Percentiles rank a stretch among this genome's conserved stretches.
Conservation (phyloP, 2,797 vertebrate species). For the Coranthus polyacanthus region DNA sequence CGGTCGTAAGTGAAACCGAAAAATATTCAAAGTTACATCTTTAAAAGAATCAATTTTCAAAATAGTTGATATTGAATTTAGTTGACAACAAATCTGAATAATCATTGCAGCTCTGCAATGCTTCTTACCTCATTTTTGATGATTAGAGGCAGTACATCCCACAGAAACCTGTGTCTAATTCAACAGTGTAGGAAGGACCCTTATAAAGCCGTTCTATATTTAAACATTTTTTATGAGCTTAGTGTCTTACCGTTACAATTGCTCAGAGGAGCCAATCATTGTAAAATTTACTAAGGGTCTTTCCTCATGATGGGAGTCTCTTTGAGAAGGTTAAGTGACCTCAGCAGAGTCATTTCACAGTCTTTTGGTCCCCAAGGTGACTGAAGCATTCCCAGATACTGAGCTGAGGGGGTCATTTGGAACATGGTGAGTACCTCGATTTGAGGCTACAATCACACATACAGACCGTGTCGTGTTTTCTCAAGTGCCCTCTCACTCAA, state of each 20-base stretch:
- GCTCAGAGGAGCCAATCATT: conserved; percentile 53
- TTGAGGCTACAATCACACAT: conserved; percentile 70
- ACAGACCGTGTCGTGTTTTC: conserved; percentile 60
- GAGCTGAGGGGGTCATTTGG: conserved; percentile 61
- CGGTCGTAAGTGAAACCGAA: no score
- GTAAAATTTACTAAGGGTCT: conserved; percentile 45
- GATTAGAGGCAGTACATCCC: not conserved
- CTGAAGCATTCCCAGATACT: conserved; percentile 49
- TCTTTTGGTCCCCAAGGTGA: conserved; percentile 72
- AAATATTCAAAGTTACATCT: no score
- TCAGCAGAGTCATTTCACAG: conserved; percentile 71
- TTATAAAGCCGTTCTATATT: conserved; percentile 41
- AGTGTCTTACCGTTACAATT: conserved; percentile 25
- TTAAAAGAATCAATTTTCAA: no score
- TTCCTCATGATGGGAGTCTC: conserved; percentile 37
- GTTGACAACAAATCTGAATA: no score
- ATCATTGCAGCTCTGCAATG: not conserved
- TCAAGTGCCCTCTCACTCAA: conserved; percentile 68
- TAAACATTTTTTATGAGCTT: conserved; percentile 20
- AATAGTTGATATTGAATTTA: no score
- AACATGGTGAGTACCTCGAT: conserved; percentile 62
- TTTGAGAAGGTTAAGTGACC: conserved; percentile 70
- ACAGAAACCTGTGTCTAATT: conserved; percentile 11
- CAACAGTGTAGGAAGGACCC: conserved; percentile 20
- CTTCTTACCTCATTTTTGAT: not conserved